Evolutionary conservation across 2,797 vertebrate genomes (phyloP).

Genomic region (Enteromius viviparus): DNA sequence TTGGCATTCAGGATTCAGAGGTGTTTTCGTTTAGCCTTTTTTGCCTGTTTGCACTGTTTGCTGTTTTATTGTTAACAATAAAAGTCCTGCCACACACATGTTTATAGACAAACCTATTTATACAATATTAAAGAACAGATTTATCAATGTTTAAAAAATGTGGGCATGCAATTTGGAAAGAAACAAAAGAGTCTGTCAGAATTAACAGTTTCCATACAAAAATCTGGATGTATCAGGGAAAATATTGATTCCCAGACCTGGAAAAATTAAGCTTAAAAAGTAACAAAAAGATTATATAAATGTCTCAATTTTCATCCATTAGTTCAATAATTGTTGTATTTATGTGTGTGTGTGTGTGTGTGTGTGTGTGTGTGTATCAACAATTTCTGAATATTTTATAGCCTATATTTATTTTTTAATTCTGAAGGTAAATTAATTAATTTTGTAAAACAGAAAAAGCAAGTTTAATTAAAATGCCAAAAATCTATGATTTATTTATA

Average conservation of each 20-base stretch:
- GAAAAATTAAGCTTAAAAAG: neutral
- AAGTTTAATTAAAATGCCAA: neutral
- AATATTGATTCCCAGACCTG: neutral
- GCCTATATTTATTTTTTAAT: too few relatives aligned
- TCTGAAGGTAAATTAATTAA: too few relatives aligned
- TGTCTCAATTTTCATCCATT: neutral
- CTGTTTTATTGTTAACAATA: conserved; percentile 50
- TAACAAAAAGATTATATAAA: neutral
- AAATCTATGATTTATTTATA: neutral
- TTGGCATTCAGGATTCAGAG: conserved; percentile 36
- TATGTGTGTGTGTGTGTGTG: too few relatives aligned
- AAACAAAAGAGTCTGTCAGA: neutral
- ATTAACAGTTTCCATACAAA: neutral
- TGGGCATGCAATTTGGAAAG: neutral
- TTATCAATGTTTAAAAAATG: neutral
- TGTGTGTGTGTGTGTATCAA: too few relatives aligned
- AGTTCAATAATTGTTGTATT: too few relatives aligned
- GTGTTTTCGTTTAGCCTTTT: conserved; percentile 31
- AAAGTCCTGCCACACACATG: conserved; percentile 53
- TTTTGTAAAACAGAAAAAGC: too few relatives aligned
- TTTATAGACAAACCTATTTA: conserved; percentile 40
- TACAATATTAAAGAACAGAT: conserved; percentile 26
- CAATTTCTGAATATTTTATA: too few relatives aligned
- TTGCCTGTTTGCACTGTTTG: conserved; percentile 8
- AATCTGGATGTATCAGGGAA: neutral